Evolutionary conservation across 1,140 invertebrate species (phyloP), one percentile per base, ranked within the genome.

Genomic region (Saccostrea cuccullata): DNA sequence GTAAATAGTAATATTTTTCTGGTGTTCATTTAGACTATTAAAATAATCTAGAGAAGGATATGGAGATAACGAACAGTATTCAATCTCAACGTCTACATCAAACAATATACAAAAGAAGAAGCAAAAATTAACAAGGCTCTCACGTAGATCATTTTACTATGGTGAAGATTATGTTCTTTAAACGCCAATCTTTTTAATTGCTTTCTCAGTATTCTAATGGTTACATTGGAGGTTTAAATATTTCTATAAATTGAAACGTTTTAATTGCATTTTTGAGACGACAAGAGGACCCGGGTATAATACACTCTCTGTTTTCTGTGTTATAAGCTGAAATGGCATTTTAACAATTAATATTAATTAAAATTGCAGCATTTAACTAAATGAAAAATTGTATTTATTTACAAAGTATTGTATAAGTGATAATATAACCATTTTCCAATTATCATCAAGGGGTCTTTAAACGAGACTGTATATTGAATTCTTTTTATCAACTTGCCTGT

Each of bases 171-270:
- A 30, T 36, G 26, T 26, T 26, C 26, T 36, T 36, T 36, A 64
- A 77, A 77, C 23, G 70, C 30, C 70, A 77, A 77, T 77, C 13
- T 77, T 26, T 30, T 26, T 26, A 36, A 77, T 30, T 26, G 12
- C 26, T 30, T 77, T 77, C 26, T 12, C 23, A 3, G 13, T 15
- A 30, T 15, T 77, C 26, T 77, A 77, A 36, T 77, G 70, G 70
- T 26, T 30, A 77, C 70, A 30, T 77, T 13, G 30, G 70, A 77
- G 70, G 26, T 77, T 77, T 77, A 77, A 77, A 77, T 77, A 26
- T 77, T 77, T 77, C 70, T 30, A 77, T 77, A 77, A 30, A 73
- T 73, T 73, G 67, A 30, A 73, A 77, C 23, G 70, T 30, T 77
- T 77, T 77, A 77, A 77, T 77, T 77, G 70, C 70, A 36, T 26